A percentile compares a stretch with the other conserved stretches of the same genome.
phyloP scores from a whole-genome alignment of 2,113 vertebrate genomes.

The Pundamilia nyererei region DNA sequence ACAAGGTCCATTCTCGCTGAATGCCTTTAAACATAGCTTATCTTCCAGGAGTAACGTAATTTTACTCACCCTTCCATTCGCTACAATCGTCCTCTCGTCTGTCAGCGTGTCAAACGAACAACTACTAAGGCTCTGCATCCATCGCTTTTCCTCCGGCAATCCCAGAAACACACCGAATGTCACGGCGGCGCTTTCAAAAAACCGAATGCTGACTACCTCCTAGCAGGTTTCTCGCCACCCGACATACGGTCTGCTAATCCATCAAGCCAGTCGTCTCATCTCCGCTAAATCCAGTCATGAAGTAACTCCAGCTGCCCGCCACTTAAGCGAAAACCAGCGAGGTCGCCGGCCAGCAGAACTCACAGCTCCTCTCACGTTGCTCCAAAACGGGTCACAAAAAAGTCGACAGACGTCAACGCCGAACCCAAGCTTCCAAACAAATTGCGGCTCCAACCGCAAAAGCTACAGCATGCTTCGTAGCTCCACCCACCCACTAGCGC shows the following conservation, averaged over 20 bases:
- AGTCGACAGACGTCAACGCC: background rate
- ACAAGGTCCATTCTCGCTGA: background rate
- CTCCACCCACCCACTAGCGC: background rate
- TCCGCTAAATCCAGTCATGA: background rate
- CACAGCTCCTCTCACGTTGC: background rate
- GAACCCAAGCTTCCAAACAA: background rate
- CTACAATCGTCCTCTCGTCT: background rate
- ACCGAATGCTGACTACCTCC: background rate
- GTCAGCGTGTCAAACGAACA: background rate
- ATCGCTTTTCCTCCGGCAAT: background rate
- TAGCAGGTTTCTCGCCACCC: background rate
- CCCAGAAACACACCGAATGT: background rate
- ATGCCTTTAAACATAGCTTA: background rate
- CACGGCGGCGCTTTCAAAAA: fast-evolving
- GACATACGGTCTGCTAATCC: background rate
- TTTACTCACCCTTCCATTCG: background rate
- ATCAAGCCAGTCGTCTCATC: no score
- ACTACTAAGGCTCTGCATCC: background rate
- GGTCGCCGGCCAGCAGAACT: background rate
- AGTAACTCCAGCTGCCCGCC: background rate
- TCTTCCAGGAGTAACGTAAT: background rate
- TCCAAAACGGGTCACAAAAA: background rate
- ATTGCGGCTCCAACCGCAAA: fast-evolving
- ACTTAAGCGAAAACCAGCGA: background rate
- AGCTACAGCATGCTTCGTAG: background rate